Evolutionary conservation across 2,797 vertebrate species (phyloP), one percentile per base, ranked within the genome.

Genomic region (Xyrichtys novacula): DNA sequence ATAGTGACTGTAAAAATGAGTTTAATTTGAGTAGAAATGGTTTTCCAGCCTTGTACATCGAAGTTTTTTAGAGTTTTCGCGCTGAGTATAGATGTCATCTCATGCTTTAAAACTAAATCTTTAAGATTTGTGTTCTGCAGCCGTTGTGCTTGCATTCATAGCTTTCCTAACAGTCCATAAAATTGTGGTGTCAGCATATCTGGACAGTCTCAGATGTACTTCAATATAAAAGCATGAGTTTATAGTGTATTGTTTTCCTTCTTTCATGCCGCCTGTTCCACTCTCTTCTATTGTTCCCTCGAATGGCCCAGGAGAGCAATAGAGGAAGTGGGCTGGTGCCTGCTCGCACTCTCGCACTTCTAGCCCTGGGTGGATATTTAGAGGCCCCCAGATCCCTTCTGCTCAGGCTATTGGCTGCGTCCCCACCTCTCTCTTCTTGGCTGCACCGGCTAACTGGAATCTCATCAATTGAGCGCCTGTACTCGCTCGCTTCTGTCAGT

Each of bases 331-430:
- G 65, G 71, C 48, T 26, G 55, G 34, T 56, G 63, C 65, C 57
- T 17, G 44, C 65, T 75, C 29, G 2, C 28, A 17, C 66, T 63
- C 70, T 71, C 31, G 9, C 81, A 77, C 76, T 64, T 43, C 32
- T 22, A 64, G 84, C 80, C 77, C 80, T 44, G 22, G 62, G 80
- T 81, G 85, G 84, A 71, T 87, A 65, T 90, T 87, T 85, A 84
- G 49, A 62, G 55, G 79, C 69, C 88, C 71, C 76, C 69, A 76
- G 83, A 76, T 88, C 82, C 73, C 63, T 63, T 36, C 74, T 46
- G 77, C 79, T 71, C 25, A 10, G 74, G 76, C 76, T 63, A 49
- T 89, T 87, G 89, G 84, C 89, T 62, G 63, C 75, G 23, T 75
- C 68, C 62, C 76, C 38, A 6, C 71, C 75, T 66, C 71, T 70